A percentile compares a stretch with the other conserved stretches of the same genome.
Conservation (phyloP, 2,113 vertebrate species). For the Heloderma charlesbogerti region DNA sequence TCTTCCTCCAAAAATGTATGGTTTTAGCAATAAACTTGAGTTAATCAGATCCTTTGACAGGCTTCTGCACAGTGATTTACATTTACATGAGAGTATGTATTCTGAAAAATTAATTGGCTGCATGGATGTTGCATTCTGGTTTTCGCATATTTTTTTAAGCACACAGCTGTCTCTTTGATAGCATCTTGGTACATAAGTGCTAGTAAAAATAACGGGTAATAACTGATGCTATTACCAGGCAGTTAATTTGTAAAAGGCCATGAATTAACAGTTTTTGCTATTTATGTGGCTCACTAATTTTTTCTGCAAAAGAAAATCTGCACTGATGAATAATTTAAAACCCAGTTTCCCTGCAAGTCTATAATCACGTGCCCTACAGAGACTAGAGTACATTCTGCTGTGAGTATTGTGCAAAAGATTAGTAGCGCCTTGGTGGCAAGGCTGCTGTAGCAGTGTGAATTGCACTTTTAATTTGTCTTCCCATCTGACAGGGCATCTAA, state of each 20-base stretch:
- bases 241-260: conserved; percentile 67
- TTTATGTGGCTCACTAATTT: conserved; percentile 60
- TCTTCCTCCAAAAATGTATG: conserved; percentile 10
- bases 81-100: conserved; percentile 45
- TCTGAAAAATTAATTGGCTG: conserved; percentile 54
- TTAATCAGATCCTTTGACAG: conserved; percentile 31
- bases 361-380: conserved; percentile 62
- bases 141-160: conserved; percentile 47
- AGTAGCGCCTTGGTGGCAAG: conserved; percentile 57
- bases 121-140: conserved; percentile 38
- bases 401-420: conserved; percentile 70
- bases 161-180: conserved; percentile 47
- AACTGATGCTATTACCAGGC: conserved; percentile 56
- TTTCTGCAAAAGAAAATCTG: conserved; percentile 60
- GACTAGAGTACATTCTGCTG: conserved; percentile 68
- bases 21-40: conserved; percentile 7
- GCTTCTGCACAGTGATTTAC: background rate
- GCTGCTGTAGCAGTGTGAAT: conserved; percentile 69
- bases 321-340: conserved; percentile 74
- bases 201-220: conserved; percentile 47
- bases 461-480: conserved; percentile 80
- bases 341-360: conserved; percentile 59
- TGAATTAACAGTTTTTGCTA: conserved; percentile 63
- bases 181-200: conserved; percentile 42
- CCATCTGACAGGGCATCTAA: conserved; percentile 75